These are phyloP conservation scores for Patella caerulea DNA, from an alignment of 2,888 invertebrate genomes.

Conservation along the genomic window DNA sequence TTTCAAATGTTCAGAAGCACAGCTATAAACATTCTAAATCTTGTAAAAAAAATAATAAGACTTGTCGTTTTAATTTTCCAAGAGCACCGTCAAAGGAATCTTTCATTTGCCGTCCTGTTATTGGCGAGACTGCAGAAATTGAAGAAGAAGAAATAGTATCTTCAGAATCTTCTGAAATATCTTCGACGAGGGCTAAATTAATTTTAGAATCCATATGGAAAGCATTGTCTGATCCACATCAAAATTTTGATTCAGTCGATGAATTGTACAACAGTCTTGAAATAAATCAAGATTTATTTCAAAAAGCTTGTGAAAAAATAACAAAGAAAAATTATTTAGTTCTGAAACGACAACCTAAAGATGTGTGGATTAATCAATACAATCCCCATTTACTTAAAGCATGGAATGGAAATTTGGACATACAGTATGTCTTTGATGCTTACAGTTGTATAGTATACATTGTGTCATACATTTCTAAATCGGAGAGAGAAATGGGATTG, in stretches of 20 bases:
- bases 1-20: slow-evolving; percentile 30
- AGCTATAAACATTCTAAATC: slow-evolving; percentile 30
- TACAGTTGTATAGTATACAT: slow-evolving; percentile 45
- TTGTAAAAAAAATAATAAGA: slow-evolving; percentile 30
- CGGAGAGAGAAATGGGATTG: slow-evolving; percentile 31
- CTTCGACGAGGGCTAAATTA: background rate
- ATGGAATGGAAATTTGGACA: slow-evolving; percentile 33
- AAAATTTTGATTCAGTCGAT: slow-evolving; percentile 5
- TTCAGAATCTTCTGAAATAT: background rate
- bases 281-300: slow-evolving; percentile 8
- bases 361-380: slow-evolving; percentile 12
- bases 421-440: slow-evolving; percentile 32
- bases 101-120: background rate
- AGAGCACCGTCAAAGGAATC: slow-evolving; percentile 2
- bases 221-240: background rate
- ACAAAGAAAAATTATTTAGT: slow-evolving; percentile 6
- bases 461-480: slow-evolving; percentile 45
- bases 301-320: slow-evolving; percentile 12
- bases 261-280: background rate
- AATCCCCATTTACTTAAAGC: slow-evolving; percentile 24
- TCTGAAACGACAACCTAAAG: background rate
- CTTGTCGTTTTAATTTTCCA: slow-evolving; percentile 34
- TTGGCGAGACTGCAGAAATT: slow-evolving; percentile 15
- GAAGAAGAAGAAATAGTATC: background rate
- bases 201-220: slow-evolving; percentile 9